Conservation (phyloP, 2,888 invertebrate species). For the Troides helena region DNA sequence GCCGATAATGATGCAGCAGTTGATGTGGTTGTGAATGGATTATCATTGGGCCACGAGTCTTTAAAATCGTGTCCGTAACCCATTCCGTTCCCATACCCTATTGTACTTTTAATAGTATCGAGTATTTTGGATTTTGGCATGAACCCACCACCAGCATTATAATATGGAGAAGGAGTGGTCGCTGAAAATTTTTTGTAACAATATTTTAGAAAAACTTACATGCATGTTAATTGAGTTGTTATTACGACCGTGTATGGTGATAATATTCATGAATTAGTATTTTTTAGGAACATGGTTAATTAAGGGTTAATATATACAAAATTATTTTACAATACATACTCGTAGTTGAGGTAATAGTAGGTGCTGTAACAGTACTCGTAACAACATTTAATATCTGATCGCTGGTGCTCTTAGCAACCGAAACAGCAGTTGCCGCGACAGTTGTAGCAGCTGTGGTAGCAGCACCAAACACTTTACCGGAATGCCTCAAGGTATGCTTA, state of each 20-base stretch:
- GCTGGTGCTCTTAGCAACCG: constrained; percentile 64
- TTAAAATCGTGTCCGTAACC: constrained; percentile 64
- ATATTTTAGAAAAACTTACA: constrained; percentile 61
- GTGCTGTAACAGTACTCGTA: constrained; percentile 63
- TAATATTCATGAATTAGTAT: constrained; percentile 7
- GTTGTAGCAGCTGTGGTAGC: constrained; percentile 77
- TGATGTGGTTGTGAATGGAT: constrained; percentile 75
- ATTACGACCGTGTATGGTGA: constrained; percentile 27
- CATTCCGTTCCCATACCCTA: constrained; percentile 70
- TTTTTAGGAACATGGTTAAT: constrained; percentile 33
- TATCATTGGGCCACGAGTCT: constrained; percentile 75
- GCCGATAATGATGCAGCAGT: constrained; percentile 67
- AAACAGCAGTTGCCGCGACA: constrained; percentile 69
- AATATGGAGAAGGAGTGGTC: constrained; percentile 69
- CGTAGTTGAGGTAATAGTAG: constrained; percentile 67
- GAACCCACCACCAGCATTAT: constrained; percentile 70
- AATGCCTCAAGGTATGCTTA: constrained; percentile 87
- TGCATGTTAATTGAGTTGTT: constrained; percentile 42
- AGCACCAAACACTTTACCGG: constrained; percentile 84
- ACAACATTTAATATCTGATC: constrained; percentile 64
- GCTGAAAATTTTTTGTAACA: constrained; percentile 72
- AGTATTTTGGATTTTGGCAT: constrained; percentile 74
- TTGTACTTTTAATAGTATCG: constrained; percentile 73
- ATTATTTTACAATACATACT: constrained; percentile 61
- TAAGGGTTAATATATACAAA: constrained; percentile 8